Evolutionary conservation across 2,888 invertebrate species (phyloP), one percentile per base, ranked within the genome.

Genomic region (Hybos culiciformis): DNA sequence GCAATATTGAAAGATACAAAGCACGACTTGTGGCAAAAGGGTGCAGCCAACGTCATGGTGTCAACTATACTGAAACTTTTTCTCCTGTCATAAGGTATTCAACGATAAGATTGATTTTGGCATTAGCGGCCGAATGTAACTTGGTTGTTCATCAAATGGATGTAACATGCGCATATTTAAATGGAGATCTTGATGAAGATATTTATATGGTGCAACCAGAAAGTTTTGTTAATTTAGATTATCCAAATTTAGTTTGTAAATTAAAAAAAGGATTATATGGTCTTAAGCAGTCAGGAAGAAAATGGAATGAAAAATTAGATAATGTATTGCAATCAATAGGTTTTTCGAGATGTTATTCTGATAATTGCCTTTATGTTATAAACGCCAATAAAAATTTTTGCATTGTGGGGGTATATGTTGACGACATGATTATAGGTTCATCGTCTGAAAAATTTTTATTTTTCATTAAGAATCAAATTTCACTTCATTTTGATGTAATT

Each of bases 21-120:
- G 33, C 46, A 0, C 20, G 46, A 14, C 36, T 47, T 5, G 50
- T 50, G 8, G 46, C 46, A 2, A 47, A 45, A 43, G 45, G 47
- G 4, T 48, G 39, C 9, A 26, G 42, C 8, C 47, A 50, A 43
- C 11, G 37, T 31, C 39, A 37, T 14, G 46, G 42, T 12, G 23
- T 46, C 5, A 41, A 44, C 20, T 47, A 37, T 31, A 43, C 39
- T 12, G 46, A 48, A 39, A 46, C 43, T 0, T 47, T 44, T 36
- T 41, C 46, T 11, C 46, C 46, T 1, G 50, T 48, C 5, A 45
- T 34, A 3, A 42, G 47, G 21, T 38, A 39, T 17, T 39, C 40
- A 5, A 46, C 46, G 5, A 45, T 50, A 12, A 32, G 46, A 14
- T 33, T 43, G 9, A 11, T 48, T 3, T 43, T 45, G 11, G 37